A percentile compares a stretch with the other conserved stretches of the same genome.
Evolutionary conservation across 2,888 invertebrate genomes (phyloP).

Genomic region (Ceriagrion tenellum): DNA sequence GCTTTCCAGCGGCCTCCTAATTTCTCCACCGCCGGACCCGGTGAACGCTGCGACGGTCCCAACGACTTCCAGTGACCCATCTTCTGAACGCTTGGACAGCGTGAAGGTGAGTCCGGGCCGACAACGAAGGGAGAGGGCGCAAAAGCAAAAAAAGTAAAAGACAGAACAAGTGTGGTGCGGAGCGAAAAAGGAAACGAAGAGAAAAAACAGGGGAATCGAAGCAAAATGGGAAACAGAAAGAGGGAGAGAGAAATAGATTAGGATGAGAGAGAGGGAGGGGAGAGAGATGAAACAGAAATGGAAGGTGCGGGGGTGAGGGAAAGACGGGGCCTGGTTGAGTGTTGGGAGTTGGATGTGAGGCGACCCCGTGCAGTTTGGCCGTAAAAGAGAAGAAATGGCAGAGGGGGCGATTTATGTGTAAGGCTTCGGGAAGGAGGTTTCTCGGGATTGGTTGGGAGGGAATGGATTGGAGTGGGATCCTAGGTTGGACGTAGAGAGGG

Average conservation of each 20-base stretch:
- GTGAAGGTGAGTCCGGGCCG: not conserved
- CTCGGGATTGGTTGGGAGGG: conserved; percentile 20
- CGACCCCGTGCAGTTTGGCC: not conserved
- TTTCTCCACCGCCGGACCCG: not conserved
- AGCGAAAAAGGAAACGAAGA: too few species aligned
- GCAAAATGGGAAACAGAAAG: too few species aligned
- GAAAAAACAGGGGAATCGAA: too few species aligned
- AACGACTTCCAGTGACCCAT: not conserved
- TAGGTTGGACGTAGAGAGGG: not conserved
- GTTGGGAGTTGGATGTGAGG: conserved; percentile 16
- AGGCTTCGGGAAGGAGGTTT: not conserved
- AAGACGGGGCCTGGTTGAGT: not conserved
- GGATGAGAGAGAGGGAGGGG: too few species aligned
- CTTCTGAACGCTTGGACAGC: not conserved
- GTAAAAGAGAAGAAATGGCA: conserved; percentile 26
- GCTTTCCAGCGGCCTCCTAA: not conserved
- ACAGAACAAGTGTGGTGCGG: not conserved
- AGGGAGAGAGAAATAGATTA: too few species aligned
- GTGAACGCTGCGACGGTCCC: not conserved
- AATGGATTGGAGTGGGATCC: not conserved
- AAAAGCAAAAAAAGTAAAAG: not conserved
- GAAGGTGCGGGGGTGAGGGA: not conserved
- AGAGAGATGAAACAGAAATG: not conserved
- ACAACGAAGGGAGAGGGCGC: not conserved
- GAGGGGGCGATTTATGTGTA: not conserved